Conservation (phyloP, 2,797 vertebrate genomes). For the Neosilurus hyrtlii region DNA sequence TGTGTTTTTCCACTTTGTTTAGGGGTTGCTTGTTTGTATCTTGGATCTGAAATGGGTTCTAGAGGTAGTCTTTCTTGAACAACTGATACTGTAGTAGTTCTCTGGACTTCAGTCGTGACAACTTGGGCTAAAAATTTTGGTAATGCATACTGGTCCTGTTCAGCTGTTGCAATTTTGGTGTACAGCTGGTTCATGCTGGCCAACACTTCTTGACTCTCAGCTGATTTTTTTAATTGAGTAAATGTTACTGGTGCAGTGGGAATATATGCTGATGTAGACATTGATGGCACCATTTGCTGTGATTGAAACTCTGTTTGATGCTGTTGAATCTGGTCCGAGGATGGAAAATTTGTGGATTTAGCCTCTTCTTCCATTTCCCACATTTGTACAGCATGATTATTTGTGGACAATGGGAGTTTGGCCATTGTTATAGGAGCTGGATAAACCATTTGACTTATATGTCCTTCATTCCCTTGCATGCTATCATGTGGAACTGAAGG, state of each 20-base stretch:
- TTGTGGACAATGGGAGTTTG: slow-evolving; percentile 29
- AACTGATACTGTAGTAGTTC: slow-evolving; percentile 78
- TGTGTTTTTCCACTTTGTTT: slow-evolving; percentile 82
- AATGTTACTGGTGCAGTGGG: slow-evolving; percentile 71
- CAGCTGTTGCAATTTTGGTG: slow-evolving; percentile 76
- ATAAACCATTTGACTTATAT: slow-evolving; percentile 34
- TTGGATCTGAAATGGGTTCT: slow-evolving; percentile 70
- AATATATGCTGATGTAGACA: slow-evolving; percentile 51
- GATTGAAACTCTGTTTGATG: slow-evolving; percentile 26
- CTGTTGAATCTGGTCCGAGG: slow-evolving; percentile 23
- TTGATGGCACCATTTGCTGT: slow-evolving; percentile 34
- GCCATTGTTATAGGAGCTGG: slow-evolving; percentile 44
- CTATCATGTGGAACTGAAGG: slow-evolving; percentile 19
- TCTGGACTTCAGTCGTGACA: slow-evolving; percentile 79
- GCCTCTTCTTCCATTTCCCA: slow-evolving; percentile 44
- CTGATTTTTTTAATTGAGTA: slow-evolving; percentile 69
- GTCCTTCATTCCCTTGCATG: slow-evolving; percentile 14
- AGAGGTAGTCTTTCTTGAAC: slow-evolving; percentile 76
- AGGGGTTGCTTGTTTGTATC: slow-evolving; percentile 67
- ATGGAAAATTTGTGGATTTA: slow-evolving; percentile 19
- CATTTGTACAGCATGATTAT: slow-evolving; percentile 15
- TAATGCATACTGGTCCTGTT: slow-evolving; percentile 68
- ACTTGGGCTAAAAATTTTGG: slow-evolving; percentile 78
- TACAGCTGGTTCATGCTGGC: slow-evolving; percentile 79
- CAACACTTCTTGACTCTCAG: slow-evolving; percentile 77